Evolutionary conservation across 37 sponge, comb jelly and placozoan genomes (phyloP).

Genomic region (Spongia lamella): DNA sequence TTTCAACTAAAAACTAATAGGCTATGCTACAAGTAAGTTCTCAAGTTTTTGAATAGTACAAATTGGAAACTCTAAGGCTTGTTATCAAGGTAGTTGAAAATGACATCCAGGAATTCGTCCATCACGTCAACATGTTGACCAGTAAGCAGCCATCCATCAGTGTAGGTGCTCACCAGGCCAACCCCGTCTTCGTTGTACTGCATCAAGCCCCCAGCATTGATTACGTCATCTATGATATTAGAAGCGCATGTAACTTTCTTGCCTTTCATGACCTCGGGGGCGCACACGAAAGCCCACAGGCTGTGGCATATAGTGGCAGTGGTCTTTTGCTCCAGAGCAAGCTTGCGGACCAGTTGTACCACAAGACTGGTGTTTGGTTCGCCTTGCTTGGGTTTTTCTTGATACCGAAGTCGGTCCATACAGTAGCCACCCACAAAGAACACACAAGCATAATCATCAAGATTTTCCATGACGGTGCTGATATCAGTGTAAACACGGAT

Average conservation of each 20-base stretch:
- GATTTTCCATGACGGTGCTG: conserved; percentile 1
- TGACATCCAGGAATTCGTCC: not conserved
- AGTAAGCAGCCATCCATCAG: conserved; percentile 20
- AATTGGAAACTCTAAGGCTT: not conserved
- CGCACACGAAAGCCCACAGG: conserved; percentile 16
- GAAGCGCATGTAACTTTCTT: conserved; percentile 17
- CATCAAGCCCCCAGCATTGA: conserved; percentile 20
- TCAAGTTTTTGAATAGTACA: no score
- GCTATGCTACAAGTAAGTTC: no score
- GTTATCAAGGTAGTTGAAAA: not conserved
- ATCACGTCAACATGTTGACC: not conserved
- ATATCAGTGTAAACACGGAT: conserved; percentile 30
- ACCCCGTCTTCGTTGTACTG: conserved; percentile 6
- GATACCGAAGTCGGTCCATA: conserved; percentile 24
- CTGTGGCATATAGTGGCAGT: conserved; percentile 24
- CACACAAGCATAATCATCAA: conserved; percentile 2
- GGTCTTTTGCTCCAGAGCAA: not conserved
- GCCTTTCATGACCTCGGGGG: conserved; percentile 9
- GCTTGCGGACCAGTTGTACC: conserved; percentile 8
- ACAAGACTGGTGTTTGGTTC: conserved; percentile 15
- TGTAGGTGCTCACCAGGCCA: not conserved
- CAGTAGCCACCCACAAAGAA: conserved; percentile 20
- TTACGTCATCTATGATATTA: conserved; percentile 14
- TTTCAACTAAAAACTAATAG: no score
- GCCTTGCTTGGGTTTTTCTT: not conserved